These are phyloP conservation scores for Coelopa frigida DNA, from an alignment of 1,140 invertebrate genomes.

Conservation along the genomic window DNA sequence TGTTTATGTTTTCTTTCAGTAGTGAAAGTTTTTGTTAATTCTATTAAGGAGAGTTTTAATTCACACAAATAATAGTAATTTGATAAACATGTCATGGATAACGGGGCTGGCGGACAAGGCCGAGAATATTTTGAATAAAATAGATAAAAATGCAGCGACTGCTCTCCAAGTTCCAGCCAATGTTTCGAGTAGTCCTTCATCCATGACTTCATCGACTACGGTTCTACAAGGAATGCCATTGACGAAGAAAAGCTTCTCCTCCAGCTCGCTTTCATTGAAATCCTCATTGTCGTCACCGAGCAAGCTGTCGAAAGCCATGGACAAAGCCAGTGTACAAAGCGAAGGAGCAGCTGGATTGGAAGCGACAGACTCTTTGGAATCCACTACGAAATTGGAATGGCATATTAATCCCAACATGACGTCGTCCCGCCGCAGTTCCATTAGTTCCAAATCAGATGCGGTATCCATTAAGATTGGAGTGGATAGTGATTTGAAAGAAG, in stretches of 20 bases:
- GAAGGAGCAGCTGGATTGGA: not conserved
- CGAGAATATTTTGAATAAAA: slow-evolving; percentile 74
- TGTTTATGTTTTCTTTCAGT: not conserved
- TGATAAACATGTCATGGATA: slow-evolving; percentile 54
- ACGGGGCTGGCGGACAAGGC: slow-evolving; percentile 74
- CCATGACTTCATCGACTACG: not conserved
- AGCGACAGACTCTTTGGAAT: not conserved
- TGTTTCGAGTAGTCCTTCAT: not conserved
- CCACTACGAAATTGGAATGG: slow-evolving; percentile 3
- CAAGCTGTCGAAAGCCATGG: not conserved
- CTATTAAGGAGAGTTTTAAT: not conserved
- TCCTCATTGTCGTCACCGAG: not conserved
- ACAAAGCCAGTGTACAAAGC: not conserved
- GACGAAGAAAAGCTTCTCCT: slow-evolving; percentile 1
- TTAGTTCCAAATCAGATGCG: slow-evolving; percentile 2
- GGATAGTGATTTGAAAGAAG: not conserved
- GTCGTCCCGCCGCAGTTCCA: slow-evolving; percentile 12
- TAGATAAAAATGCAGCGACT: slow-evolving; percentile 77
- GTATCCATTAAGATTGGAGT: slow-evolving; percentile 4
- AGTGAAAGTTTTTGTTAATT: not conserved
- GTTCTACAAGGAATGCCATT: not conserved
- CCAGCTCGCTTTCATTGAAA: slow-evolving; percentile 5
- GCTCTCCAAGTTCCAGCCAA: slow-evolving; percentile 46
- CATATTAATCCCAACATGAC: not conserved
- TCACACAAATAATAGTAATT: no score